A percentile compares a stretch with the other conserved stretches of the same genome.
Evolutionary conservation across 2,113 vertebrate genomes (phyloP).

Genomic region (Hepsetus odoe): DNA sequence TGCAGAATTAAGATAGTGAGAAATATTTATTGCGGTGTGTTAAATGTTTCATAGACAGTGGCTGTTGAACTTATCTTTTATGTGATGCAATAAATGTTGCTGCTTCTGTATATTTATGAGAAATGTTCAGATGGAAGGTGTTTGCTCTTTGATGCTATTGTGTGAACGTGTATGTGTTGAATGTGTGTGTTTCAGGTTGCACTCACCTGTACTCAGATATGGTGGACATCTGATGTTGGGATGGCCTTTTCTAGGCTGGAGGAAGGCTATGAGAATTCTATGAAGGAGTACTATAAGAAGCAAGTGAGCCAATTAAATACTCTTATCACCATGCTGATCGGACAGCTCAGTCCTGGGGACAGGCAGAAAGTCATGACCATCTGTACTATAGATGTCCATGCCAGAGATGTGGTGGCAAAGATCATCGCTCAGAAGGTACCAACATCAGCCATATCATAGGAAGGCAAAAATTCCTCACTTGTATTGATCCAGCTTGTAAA

Average conservation of each 20-base stretch:
- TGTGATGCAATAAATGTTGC: conserved; percentile 13
- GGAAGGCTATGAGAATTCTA: conserved; percentile 88
- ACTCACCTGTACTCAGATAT: conserved; percentile 92
- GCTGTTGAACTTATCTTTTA: conserved; percentile 16
- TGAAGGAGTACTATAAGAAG: conserved; percentile 93
- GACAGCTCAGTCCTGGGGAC: conserved; percentile 87
- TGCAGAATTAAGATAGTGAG: conserved; percentile 18
- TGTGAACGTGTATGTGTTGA: neutral
- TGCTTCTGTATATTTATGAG: neutral
- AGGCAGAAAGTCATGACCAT: conserved; percentile 97
- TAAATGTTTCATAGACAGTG: conserved; percentile 16
- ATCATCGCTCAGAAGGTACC: conserved; percentile 90
- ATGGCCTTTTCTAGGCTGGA: conserved; percentile 90
- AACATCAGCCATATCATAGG: neutral
- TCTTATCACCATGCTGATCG: conserved; percentile 89
- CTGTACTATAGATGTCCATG: conserved; percentile 95
- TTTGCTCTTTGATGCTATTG: neutral
- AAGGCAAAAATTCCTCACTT: neutral
- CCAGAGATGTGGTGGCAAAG: conserved; percentile 93
- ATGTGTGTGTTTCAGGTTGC: conserved; percentile 78
- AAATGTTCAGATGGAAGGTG: neutral
- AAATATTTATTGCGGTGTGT: conserved; percentile 13
- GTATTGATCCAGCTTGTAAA: too few species aligned
- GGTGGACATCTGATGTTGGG: conserved; percentile 92
- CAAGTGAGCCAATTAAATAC: conserved; percentile 92